Evolutionary conservation across 2,113 vertebrate genomes (phyloP).

Genomic region (Crocuta crocuta): DNA sequence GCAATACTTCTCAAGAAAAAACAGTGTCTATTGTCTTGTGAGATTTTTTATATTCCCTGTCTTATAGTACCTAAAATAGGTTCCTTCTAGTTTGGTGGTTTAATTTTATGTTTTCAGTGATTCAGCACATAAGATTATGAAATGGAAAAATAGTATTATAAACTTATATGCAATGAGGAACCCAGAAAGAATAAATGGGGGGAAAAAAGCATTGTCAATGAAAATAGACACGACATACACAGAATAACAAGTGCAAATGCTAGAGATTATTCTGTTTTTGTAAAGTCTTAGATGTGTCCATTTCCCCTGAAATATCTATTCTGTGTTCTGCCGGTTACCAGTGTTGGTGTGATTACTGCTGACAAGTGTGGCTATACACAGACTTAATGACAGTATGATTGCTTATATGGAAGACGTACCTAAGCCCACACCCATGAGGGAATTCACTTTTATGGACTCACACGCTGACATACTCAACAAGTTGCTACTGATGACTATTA

Average conservation of each 20-base stretch:
- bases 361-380: not conserved
- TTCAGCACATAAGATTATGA: not conserved
- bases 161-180: not conserved
- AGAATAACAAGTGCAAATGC: not conserved
- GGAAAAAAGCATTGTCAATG: not conserved
- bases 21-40: not conserved
- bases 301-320: not conserved
- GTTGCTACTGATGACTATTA: not conserved
- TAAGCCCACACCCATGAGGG: not conserved
- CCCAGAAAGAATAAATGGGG: not conserved
- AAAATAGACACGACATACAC: not conserved
- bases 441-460: fast-evolving
- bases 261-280: not conserved
- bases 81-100: conserved; percentile 24
- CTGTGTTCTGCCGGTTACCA: not conserved
- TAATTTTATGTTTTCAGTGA: conserved; percentile 7
- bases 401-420: not conserved
- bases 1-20: not conserved
- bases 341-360: not conserved
- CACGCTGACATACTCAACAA: not conserved
- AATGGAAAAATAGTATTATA: not conserved
- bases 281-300: not conserved
- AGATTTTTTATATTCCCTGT: not conserved
- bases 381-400: conserved; percentile 8
- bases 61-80: not conserved